Evolutionary conservation across 2,888 invertebrate species (phyloP).

Genomic region (Synanthedon formicaeformis): DNA sequence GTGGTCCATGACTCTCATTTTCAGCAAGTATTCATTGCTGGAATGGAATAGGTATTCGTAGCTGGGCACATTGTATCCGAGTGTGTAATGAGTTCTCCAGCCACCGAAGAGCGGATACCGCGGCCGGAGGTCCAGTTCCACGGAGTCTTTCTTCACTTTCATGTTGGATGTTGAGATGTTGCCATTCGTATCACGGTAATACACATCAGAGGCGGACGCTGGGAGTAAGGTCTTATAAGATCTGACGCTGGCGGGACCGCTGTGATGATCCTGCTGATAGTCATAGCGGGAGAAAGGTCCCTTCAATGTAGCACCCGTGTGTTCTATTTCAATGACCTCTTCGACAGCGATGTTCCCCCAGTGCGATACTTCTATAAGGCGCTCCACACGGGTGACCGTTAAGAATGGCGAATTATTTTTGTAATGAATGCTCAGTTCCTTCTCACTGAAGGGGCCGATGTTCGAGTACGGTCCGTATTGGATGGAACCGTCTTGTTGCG

Average conservation of each 20-base stretch:
- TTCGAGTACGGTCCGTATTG: conserved; percentile 91
- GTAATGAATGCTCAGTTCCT: conserved; percentile 86
- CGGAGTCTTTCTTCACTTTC: conserved; percentile 87
- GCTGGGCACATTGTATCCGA: conserved; percentile 98
- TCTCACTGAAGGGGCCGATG: conserved; percentile 68
- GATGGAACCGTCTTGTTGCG: conserved; percentile 83
- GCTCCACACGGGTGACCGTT: conserved; percentile 87
- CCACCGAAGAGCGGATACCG: conserved; percentile 98
- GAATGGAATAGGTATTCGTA: conserved; percentile 92
- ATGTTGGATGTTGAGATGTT: conserved; percentile 99
- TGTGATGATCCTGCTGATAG: conserved; percentile 92
- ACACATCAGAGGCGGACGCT: conserved; percentile 93
- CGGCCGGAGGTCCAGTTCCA: conserved; percentile 95
- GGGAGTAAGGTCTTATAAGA: conserved; percentile 89
- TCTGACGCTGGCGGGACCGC: conserved; percentile 89
- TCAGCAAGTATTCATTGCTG: conserved; percentile 84
- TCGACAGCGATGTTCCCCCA: conserved; percentile 99
- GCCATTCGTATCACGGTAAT: conserved; percentile 97
- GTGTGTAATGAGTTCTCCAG: conserved; percentile 96
- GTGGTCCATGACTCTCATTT: conserved; percentile 96
- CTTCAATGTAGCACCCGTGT: conserved; percentile 93
- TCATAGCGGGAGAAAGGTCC: conserved; percentile 98
- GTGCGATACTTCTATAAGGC: conserved; percentile 95
- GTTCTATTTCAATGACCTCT: conserved; percentile 91
- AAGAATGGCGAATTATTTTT: conserved; percentile 97